A percentile compares a stretch with the other conserved stretches of the same genome.
phyloP scores from a whole-genome alignment of 1,140 invertebrate genomes.

The Mycetomoellerius zeteki region DNA sequence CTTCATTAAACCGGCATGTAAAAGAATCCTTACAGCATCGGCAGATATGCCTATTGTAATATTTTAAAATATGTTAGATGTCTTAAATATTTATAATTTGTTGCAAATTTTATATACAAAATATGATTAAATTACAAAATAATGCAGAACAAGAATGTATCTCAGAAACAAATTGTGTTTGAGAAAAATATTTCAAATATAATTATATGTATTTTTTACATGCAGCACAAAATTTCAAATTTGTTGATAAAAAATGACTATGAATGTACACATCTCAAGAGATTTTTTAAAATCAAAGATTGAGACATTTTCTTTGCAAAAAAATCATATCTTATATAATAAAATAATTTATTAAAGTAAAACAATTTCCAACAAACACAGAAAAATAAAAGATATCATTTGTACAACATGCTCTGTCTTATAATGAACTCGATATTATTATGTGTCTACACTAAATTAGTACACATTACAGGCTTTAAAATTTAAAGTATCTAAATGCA shows the following conservation, averaged over 20 bases:
- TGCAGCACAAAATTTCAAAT: not conserved
- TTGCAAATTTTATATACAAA: constrained; percentile 10
- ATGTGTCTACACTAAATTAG: too few relatives aligned
- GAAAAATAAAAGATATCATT: too few relatives aligned
- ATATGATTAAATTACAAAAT: constrained; percentile 24
- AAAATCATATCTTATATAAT: too few relatives aligned
- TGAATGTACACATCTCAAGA: too few relatives aligned
- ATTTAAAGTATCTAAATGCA: too few relatives aligned
- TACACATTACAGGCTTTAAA: too few relatives aligned
- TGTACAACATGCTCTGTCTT: too few relatives aligned
- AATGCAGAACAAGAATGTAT: not conserved
- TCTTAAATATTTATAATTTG: constrained; percentile 25
- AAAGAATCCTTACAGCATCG: constrained; percentile 96
- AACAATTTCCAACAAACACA: too few relatives aligned
- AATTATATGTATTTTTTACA: not conserved
- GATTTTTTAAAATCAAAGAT: too few relatives aligned
- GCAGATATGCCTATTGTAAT: constrained; percentile 91
- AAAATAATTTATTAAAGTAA: too few relatives aligned
- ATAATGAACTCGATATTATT: too few relatives aligned
- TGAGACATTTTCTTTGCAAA: too few relatives aligned
- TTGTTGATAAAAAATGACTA: not conserved
- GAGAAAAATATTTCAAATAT: not conserved
- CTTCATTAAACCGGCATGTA: constrained; percentile 97
- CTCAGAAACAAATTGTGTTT: not conserved
- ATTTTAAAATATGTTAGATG: constrained; percentile 32